Conservation (phyloP, 2,888 invertebrate species). For the Omphaloscelis lunosa region DNA sequence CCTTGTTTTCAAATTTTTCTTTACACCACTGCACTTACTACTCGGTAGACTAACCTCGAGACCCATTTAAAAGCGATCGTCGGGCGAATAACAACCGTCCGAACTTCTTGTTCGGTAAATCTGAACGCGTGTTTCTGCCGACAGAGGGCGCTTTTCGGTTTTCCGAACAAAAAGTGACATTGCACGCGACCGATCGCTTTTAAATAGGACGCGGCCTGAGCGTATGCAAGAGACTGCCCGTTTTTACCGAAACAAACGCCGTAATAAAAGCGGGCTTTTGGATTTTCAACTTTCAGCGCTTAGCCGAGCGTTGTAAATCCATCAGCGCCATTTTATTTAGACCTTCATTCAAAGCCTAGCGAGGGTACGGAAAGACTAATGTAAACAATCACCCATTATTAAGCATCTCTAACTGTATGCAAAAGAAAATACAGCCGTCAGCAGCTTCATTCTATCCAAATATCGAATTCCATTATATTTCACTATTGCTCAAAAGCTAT, state of each 20-base stretch:
- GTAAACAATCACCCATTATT: not conserved
- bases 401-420: not conserved
- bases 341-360: not conserved
- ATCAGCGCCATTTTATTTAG: not conserved
- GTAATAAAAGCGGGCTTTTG: no score
- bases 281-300: not conserved
- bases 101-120: no score
- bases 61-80: no score
- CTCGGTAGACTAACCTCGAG: not conserved
- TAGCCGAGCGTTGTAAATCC: not conserved
- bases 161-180: no score
- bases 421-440: not conserved
- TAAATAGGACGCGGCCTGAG: not conserved
- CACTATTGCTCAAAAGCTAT: slow-evolving; percentile 4
- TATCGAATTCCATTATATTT: slow-evolving; percentile 1
- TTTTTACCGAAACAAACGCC: not conserved
- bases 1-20: not conserved
- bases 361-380: not conserved
- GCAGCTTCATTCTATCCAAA: not conserved
- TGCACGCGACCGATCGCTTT: no score
- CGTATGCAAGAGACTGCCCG: not conserved
- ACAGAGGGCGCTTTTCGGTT: no score
- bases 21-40: not conserved
- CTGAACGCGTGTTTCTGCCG: no score
- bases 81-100: no score